phyloP scores from a whole-genome alignment of 2,797 vertebrate genomes.

The Salmo trutta region DNA sequence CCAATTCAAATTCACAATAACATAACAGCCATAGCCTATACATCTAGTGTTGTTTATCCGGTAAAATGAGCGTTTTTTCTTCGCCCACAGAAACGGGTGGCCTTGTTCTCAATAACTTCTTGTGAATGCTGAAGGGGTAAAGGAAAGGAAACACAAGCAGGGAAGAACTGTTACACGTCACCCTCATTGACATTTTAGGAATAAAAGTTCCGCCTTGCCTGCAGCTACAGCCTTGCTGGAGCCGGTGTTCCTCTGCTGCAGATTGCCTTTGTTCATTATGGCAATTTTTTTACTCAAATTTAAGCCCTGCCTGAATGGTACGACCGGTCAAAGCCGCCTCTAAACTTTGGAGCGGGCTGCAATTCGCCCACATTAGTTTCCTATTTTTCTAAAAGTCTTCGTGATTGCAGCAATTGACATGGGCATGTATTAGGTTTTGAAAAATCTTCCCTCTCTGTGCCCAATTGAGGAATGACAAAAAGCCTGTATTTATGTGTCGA shows the following conservation, averaged over 20 bases:
- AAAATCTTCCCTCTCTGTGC: not conserved
- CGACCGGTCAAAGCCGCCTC: conserved; percentile 43
- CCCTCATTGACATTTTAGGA: conserved; percentile 83
- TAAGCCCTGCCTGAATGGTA: conserved; percentile 77
- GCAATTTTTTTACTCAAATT: conserved; percentile 87
- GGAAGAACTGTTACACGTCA: conserved; percentile 60
- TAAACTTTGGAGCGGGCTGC: conserved; percentile 51
- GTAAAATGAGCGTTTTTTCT: not conserved
- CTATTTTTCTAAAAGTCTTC: conserved; percentile 47
- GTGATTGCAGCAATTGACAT: conserved; percentile 39
- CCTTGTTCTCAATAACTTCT: not conserved
- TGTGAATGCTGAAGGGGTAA: conserved; percentile 36
- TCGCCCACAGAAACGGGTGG: not conserved
- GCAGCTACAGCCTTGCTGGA: conserved; percentile 91
- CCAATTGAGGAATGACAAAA: conserved; percentile 18
- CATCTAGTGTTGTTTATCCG: too few relatives aligned
- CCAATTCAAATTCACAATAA: not conserved
- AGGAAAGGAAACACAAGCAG: conserved; percentile 38
- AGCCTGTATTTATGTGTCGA: conserved; percentile 18
- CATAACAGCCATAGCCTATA: too few relatives aligned
- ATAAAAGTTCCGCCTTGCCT: conserved; percentile 85
- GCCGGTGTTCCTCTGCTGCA: conserved; percentile 82
- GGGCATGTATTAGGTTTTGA: conserved; percentile 16
- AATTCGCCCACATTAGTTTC: conserved; percentile 54
- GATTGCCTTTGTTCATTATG: conserved; percentile 85